These are phyloP conservation scores for Ethmia dodecea DNA, from an alignment of 2,888 invertebrate genomes.

Conservation along the genomic window DNA sequence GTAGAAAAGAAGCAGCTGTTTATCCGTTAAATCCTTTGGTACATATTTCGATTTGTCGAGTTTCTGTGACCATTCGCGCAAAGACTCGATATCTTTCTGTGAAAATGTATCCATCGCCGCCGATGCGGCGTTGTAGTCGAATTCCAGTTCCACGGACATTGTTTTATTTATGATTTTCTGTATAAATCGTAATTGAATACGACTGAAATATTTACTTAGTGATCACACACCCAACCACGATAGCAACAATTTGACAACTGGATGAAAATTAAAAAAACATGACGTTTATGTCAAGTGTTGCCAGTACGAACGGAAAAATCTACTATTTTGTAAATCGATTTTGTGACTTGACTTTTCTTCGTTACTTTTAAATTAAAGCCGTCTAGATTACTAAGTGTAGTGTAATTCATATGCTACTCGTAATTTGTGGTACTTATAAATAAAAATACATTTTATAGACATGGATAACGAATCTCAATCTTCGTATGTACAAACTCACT, in stretches of 20 bases:
- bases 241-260: constrained; percentile 54
- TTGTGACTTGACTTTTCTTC: not conserved
- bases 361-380: not conserved
- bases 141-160: constrained; percentile 65
- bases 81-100: constrained; percentile 59
- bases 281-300: constrained; percentile 14
- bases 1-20: constrained; percentile 81
- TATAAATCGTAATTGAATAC: constrained; percentile 36
- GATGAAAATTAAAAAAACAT: constrained; percentile 17
- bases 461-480: constrained; percentile 31
- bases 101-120: constrained; percentile 68
- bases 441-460: not conserved
- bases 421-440: too few species aligned
- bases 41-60: constrained; percentile 68
- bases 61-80: constrained; percentile 64
- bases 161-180: constrained; percentile 27
- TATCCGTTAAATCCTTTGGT: constrained; percentile 72
- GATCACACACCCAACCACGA: constrained; percentile 28
- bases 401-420: too few species aligned
- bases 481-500: constrained; percentile 22
- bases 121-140: constrained; percentile 56
- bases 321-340: constrained; percentile 19
- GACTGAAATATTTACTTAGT: constrained; percentile 26
- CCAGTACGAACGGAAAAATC: constrained; percentile 16
- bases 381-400: not conserved